Percentiles rank a stretch among this genome's conserved stretches.
Conservation (phyloP, 2,797 vertebrate species). For the Platyrinchus mystaceus region DNA sequence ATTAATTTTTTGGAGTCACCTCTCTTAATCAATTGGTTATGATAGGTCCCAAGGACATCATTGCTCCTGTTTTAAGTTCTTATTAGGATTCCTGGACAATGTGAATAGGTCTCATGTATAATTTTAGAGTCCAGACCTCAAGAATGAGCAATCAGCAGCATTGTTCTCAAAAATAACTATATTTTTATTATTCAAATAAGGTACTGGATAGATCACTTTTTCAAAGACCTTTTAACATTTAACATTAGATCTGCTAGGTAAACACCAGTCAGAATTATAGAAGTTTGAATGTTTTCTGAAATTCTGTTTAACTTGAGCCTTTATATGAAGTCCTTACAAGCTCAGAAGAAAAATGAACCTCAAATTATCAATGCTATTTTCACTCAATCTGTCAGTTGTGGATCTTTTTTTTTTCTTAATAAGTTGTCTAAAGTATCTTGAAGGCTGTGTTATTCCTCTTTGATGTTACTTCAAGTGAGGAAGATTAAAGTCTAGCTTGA, state of each 20-base stretch:
- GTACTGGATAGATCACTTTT: background rate
- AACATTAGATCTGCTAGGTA: background rate
- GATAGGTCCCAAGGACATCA: background rate
- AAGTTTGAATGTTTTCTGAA: background rate
- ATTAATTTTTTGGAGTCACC: background rate
- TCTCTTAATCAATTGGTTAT: background rate
- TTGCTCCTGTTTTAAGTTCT: background rate
- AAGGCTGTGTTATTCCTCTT: conserved; percentile 61
- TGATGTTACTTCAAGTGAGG: conserved; percentile 63
- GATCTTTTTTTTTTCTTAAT: conserved; percentile 38
- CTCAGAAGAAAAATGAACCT: conserved; percentile 3
- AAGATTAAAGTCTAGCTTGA: conserved; percentile 68
- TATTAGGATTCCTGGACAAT: background rate
- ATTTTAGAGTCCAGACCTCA: background rate
- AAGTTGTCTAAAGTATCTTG: conserved; percentile 66
- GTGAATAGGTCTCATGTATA: background rate
- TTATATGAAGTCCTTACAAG: background rate
- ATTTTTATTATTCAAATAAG: background rate
- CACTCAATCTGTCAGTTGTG: conserved; percentile 50
- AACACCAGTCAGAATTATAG: background rate
- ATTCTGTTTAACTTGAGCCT: background rate
- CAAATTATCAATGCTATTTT: conserved; percentile 47
- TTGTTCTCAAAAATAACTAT: background rate
- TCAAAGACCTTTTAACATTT: background rate
- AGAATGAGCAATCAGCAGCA: background rate